Base-by-base conservation (phyloP, 2,797 vertebrate species). In the Pangasius mekongensis region DNA sequence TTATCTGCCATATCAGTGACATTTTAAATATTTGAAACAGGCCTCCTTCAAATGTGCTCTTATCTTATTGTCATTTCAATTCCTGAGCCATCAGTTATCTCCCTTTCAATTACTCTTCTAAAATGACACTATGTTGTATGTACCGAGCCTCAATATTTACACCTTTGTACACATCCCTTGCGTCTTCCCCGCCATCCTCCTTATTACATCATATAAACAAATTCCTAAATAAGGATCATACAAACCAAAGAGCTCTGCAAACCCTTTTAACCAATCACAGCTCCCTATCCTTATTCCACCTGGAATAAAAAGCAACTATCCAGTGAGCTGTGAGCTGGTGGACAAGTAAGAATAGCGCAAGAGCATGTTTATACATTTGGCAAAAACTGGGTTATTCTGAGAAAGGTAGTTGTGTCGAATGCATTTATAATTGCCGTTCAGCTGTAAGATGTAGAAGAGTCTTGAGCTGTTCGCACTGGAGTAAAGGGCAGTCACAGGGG, bases 301-400 rank as follows among this genome's bases (percentile, higher is more conserved):
- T 0, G 11, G 80, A 62, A 82, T 82, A n/a, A 62, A 62, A 24
- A 39, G 33, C 22, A 27, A 14, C 33, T 27, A 39, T 27, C 36
- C 77, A 90, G 90, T 92, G 86, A 93, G 89, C 88, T 91, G 91
- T 89, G 91, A 90, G 91, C 87, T 86, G 91, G 78, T 62, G 58
- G 84, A 58, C 76, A 67, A 49, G 81, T 80, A 83, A 89, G 36
- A 54, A 76, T 39, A 90, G 30, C 39, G 85, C 85, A 89, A 76
- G 54, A 58, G 39, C 52, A 27, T 56, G 56, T 85, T 83, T 71
- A 84, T 11, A 49, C 82, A 81, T 91, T 90, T 87, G 91, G 89
- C 83, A 86, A 36, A 87, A 81, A 89, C 66, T 62, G 76, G 78
- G 47, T 85, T 49, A 80, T 87, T 91, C 43, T 58, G 62, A 73